Evolutionary conservation across 1,140 invertebrate genomes (phyloP), one percentile per base, ranked within the genome.

Genomic region (Elymnias hypermnestra): DNA sequence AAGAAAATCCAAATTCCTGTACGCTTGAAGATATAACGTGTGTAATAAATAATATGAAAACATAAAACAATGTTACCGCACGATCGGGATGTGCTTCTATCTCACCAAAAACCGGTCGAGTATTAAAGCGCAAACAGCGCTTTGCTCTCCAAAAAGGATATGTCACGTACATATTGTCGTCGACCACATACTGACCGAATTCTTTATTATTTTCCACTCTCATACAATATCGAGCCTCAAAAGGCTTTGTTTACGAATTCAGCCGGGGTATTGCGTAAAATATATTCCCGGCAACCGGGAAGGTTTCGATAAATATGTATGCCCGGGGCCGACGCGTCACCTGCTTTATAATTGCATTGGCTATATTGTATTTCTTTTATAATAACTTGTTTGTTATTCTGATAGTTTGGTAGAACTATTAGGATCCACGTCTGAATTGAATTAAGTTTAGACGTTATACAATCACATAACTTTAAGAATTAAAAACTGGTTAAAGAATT

Each of bases 291-390:
- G 29, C n/a, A 25, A 23, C 26, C 14, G 14, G 29, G 36, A 26
- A 23, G 49, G 28, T 21, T 25, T 44, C 22, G 35, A 57, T 51
- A 57, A 51, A 51, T 56, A 46, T 56, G 38, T 56, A 49, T 45
- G 53, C 14, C 31, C 19, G 12, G 45, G 19, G 45, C 36, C 14
- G 12, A 10, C 6, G 18, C 33, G 36, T 29, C 36, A 52, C 19
- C 40, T 44, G 52, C 19, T 21, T 43, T 25, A 15, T 49, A 48
- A 54, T 44, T 54, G 45, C 15, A 40, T 6, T 23, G 40, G 28
- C 40, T 33, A 38, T 10, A 26, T 19, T 21, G n/a, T 43, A 15
- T 36, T 36, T 36, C 19, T 36, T 19, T 9, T 21, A n/a, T 19
- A 19, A 10, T 19, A 36, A 21, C 10, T 10, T 21, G 18, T 36